Evolutionary conservation across 2,888 invertebrate species (phyloP), one percentile per base, ranked within the genome.

Genomic region (Ypsolopha scabrella): DNA sequence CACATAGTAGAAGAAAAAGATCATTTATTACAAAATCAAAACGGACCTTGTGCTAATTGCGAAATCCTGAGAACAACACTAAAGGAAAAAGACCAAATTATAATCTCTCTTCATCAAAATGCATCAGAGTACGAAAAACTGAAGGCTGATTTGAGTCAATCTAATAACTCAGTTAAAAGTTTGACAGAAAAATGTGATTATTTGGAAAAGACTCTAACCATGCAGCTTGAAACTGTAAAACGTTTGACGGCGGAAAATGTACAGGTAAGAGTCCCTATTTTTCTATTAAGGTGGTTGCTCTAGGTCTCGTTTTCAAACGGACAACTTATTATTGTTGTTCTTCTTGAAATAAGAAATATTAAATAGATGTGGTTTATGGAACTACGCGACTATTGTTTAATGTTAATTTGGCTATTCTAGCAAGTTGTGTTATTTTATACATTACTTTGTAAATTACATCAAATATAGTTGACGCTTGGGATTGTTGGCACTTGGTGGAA

Each of bases 161-260:
- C 91, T 2, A 85, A 75, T 13, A 90, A 90, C 54, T 87, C 89
- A 57, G 82, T 89, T 0, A 80, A 65, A 34, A 90, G 89, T 61
- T 76, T 93, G 35, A 88, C 87, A 24, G 92, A 93, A 56, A 92
- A 90, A 69, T 92, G 91, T 58, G 90, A 91, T 54, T 88, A 90
- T 44, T 70, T 93, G 54, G 91, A 92, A 13, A 89, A 89, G 47
- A 92, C 89, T 64, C 70, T 94, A 39, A 70, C 91, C 1, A 87
- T 90, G 44, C 94, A 94, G 61, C 90, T 93, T 62, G 88, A 90
- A 0, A 89, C 87, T 56, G 88, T 90, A 7, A 89, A 89, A 58
- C 80, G 88, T 61, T 67, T 92, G 58, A 89, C 89, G 57, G 88
- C 90, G 67, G 91, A 92, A 71, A 88, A 91, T 55, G 60, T 58